Evolutionary conservation across 2,888 invertebrate genomes (phyloP), one percentile per base, ranked within the genome.

Genomic region (Empis stercorea): DNA sequence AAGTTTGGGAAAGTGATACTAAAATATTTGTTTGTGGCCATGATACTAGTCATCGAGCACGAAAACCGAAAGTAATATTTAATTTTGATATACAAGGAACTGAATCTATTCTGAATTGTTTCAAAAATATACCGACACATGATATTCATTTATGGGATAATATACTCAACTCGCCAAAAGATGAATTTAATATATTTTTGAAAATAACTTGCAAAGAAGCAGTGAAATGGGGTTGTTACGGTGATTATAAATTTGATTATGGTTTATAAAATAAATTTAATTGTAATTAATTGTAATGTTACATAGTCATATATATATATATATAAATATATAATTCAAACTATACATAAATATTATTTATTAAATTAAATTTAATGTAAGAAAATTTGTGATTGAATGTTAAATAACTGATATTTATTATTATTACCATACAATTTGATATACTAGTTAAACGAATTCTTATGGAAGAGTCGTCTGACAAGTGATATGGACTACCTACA

Each of bases 201-300:
- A 53, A 56, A 46, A 57, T 62, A 13, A 45, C 47, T 1, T 60
- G 61, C 44, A 56, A 54, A 20, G 58, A 59, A 47, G 59, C 61
- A 10, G 51, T 53, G 38, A 60, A 58, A 50, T 60, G 60, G 60
- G 61, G 60, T 15, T 60, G 61, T 48, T 56, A 53, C n/a, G 56
- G 56, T 36, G 52, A 56, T 3, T 57, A 60, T 43, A 56, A 54
- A 10, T 52, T 61, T 45, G 59, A 61, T 47, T 54, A 60, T 44
- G 57, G 58, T 16, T 9, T n/a, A n/a, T n/a, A n/a, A n/a, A n/a
- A n/a, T n/a, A n/a, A n/a, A n/a, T n/a, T n/a, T n/a, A n/a, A n/a
- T n/a, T n/a, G n/a, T n/a, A n/a, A n/a, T n/a, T n/a, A n/a, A n/a
- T n/a, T n/a, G n/a, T n/a, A n/a, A n/a, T n/a, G n/a, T n/a, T n/a